Evolutionary conservation across 2,113 vertebrate species (phyloP).

Genomic region (Tyrannus savana): DNA sequence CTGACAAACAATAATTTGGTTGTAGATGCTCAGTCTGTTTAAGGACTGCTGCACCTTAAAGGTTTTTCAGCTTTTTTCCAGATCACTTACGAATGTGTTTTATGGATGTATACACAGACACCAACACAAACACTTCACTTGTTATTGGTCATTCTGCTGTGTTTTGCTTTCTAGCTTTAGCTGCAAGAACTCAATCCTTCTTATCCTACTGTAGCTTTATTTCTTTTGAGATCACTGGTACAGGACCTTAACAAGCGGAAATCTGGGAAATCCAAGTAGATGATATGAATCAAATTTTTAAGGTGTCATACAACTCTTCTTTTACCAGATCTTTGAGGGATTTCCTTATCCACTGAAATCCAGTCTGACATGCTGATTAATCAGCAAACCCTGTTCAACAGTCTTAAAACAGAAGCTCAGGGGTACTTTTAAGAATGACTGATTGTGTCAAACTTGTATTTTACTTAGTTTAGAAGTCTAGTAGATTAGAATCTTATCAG

Average conservation of each 20-base stretch:
- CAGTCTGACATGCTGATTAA: neutral
- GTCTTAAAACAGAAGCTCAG: neutral
- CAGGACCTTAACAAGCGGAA: neutral
- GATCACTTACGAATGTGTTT: neutral
- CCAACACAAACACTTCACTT: neutral
- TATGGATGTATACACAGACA: neutral
- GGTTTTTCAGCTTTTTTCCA: neutral
- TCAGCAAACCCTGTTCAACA: neutral
- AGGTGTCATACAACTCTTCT: neutral
- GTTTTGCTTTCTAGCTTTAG: neutral
- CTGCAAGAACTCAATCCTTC: neutral
- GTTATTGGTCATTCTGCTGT: neutral
- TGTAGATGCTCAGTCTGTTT: neutral
- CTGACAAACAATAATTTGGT: neutral
- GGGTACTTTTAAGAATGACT: neutral
- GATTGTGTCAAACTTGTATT: neutral
- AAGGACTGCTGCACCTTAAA: neutral
- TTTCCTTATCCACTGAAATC: neutral
- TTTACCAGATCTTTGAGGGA: neutral
- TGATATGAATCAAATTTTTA: neutral
- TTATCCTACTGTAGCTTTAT: neutral
- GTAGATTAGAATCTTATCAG: neutral
- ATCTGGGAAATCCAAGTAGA: neutral
- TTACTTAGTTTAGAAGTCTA: neutral
- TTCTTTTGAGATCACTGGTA: neutral